These are phyloP conservation scores for Corythaeola cristata DNA, from an alignment of 2,113 vertebrate genomes.

Conservation along the genomic window DNA sequence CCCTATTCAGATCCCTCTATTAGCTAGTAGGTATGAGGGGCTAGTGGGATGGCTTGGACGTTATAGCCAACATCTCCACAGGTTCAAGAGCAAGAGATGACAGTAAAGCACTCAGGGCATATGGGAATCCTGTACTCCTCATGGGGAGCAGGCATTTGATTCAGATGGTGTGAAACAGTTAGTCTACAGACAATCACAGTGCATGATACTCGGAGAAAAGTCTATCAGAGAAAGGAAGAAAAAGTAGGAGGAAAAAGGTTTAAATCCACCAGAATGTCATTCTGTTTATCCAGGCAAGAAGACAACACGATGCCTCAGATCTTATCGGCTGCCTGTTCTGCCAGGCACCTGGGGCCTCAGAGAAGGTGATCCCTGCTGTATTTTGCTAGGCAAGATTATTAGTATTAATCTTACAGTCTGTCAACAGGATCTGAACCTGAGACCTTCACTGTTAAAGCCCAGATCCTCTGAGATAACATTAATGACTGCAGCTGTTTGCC, in stretches of 20 bases:
- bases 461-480: neutral
- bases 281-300: neutral
- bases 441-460: neutral
- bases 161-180: neutral
- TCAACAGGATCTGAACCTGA: conserved; percentile 4
- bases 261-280: neutral
- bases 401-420: conserved; percentile 20
- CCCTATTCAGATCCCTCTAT: neutral
- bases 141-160: neutral
- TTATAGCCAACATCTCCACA: neutral
- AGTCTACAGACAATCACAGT: neutral
- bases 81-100: neutral
- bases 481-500: conserved; percentile 37
- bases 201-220: neutral
- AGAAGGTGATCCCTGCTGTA: neutral
- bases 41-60: neutral
- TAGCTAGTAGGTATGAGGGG: neutral
- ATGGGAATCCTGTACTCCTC: neutral
- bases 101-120: neutral
- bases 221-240: neutral
- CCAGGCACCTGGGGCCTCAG: neutral
- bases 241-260: neutral
- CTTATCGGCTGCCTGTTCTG: neutral
- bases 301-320: neutral
- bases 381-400: conserved; percentile 6